Conservation (phyloP, 2,113 vertebrate species). For the Illadopsis cleaveri region DNA sequence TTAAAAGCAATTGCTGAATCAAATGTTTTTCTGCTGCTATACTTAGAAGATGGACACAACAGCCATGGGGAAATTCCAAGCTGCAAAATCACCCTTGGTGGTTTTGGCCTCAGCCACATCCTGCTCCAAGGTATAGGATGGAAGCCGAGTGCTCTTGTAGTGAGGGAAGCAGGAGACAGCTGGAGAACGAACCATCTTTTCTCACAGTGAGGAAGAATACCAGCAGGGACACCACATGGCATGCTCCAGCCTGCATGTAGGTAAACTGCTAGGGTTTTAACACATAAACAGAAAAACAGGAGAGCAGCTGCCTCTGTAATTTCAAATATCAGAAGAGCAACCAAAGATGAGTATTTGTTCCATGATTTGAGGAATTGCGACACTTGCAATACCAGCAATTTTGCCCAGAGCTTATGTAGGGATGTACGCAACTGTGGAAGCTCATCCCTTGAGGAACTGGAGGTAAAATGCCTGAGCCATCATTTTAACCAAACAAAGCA, state of each 20-base stretch:
- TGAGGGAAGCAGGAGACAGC: not conserved
- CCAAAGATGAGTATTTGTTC: not conserved
- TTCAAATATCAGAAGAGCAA: not conserved
- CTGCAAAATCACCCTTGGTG: conserved; percentile 19
- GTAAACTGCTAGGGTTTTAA: not conserved
- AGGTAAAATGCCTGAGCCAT: not conserved
- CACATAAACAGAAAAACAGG: not conserved
- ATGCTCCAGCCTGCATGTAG: not conserved
- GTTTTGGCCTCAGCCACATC: conserved; percentile 14
- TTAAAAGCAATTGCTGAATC: not conserved
- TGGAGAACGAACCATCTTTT: not conserved
- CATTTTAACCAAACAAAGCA: not conserved
- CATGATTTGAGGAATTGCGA: not conserved
- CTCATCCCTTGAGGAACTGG: not conserved
- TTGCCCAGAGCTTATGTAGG: not conserved
- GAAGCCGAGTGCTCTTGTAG: not conserved
- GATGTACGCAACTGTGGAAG: not conserved
- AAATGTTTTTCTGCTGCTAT: not conserved
- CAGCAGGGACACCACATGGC: not conserved
- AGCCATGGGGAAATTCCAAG: conserved; percentile 39
- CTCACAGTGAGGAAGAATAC: not conserved
- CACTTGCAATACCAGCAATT: not conserved
- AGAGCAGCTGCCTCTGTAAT: not conserved
- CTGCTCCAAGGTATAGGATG: not conserved
- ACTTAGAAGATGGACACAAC: not conserved